phyloP scores from a whole-genome alignment of 64 coral and sea anemone species.

The Stichodactyla mertensii region DNA sequence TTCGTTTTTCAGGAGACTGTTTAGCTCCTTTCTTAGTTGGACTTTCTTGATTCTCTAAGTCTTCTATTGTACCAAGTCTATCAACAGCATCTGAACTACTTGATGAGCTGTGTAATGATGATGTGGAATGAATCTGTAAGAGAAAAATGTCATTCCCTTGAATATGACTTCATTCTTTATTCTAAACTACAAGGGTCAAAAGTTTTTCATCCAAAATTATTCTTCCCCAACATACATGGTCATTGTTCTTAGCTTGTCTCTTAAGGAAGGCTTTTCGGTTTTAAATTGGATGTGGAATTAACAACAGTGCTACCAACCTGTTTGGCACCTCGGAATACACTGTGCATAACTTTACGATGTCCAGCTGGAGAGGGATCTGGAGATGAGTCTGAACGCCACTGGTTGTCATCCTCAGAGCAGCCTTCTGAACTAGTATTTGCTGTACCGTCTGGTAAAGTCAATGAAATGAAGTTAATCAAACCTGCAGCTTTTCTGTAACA shows the following conservation, averaged over 20 bases:
- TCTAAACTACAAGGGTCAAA: no score
- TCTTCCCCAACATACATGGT: no score
- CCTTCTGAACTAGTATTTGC: conserved; percentile 20
- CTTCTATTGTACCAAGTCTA: conserved; percentile 54
- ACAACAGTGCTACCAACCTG: not conserved
- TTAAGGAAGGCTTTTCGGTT: no score
- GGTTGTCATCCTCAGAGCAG: conserved; percentile 38
- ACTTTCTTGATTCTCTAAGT: not conserved
- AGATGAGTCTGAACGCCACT: conserved; percentile 40
- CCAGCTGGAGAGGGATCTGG: conserved; percentile 47
- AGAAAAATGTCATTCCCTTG: no score
- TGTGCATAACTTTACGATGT: not conserved
- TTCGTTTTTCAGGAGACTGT: not conserved
- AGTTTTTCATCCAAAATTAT: no score
- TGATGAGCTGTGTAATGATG: conserved; percentile 52
- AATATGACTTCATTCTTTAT: no score
- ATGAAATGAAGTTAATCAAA: not conserved
- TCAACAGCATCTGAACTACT: conserved; percentile 59
- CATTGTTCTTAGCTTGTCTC: no score
- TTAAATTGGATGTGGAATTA: no score
- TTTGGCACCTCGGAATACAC: not conserved
- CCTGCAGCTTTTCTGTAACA: no score
- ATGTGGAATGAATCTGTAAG: conserved; percentile 26
- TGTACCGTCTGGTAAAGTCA: not conserved
- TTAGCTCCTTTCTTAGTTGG: not conserved